phyloP scores from a whole-genome alignment of 2,797 vertebrate species.

The Pitangus sulphuratus region DNA sequence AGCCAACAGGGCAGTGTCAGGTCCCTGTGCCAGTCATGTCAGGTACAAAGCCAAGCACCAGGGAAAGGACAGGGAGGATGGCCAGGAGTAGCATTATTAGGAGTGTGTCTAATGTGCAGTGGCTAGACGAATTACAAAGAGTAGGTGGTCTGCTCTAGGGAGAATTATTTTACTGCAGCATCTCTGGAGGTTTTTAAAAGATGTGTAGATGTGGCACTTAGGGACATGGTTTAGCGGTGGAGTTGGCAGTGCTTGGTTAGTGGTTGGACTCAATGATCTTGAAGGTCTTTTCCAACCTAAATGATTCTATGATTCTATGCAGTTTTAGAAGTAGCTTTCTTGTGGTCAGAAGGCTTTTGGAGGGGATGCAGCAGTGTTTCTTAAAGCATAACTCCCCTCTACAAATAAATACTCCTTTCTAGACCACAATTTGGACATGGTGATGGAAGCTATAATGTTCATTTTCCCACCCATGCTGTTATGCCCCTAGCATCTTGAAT shows the following conservation, averaged over 20 bases:
- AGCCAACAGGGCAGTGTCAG: accelerated
- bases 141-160: not conserved
- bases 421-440: not conserved
- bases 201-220: not conserved
- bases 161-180: not conserved
- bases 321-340: not conserved
- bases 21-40: accelerated
- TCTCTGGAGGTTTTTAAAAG: not conserved
- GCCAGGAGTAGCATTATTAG: not conserved
- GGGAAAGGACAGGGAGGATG: not conserved
- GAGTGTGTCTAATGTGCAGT: not conserved
- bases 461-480: not conserved
- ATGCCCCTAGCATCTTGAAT: not conserved
- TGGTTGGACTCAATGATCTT: accelerated
- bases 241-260: not conserved
- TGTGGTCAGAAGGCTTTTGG: not conserved
- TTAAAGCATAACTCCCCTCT: not conserved
- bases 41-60: not conserved
- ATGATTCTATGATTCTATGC: not conserved
- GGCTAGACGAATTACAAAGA: not conserved
- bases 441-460: not conserved
- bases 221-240: not conserved
- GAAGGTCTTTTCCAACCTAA: not conserved
- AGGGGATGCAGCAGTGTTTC: not conserved
- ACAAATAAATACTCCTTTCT: not conserved